Base-by-base conservation (phyloP, 2,888 invertebrate genomes). In the Allacma fusca region DNA sequence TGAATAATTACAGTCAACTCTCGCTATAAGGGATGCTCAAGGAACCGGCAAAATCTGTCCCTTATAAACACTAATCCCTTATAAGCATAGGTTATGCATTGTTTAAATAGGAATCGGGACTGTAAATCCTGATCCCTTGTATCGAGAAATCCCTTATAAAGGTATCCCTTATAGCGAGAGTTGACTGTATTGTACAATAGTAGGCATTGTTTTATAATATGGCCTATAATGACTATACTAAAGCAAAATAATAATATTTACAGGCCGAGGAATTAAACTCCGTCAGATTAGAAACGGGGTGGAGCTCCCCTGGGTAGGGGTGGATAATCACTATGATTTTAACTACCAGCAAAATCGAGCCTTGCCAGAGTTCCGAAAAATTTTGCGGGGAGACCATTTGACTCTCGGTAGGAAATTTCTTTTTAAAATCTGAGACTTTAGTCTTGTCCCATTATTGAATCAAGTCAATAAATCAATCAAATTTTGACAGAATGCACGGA, bases 271-370 rank as follows among this genome's bases (percentile, higher is more conserved):
- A 50, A 34, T 75, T 26, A 59, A 70, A 26, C 19, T 78, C 4
- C 62, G 78, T 19, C 78, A 78, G 50, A 71, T 78, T 70, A 62
- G 78, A 0, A 68, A 70, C 40, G 65, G 70, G 0, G 62, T 26
- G 9, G 78, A 78, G 65, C 67, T 78, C n/a, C 78, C 78, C 7
- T 75, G 70, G 75, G 21, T 78, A 1, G 12, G 24, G 1, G 2
- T 1, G 1, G 78, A 78, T 23, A 29, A 75, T 12, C 69, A 78
- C n/a, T 78, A 78, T 34, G 71, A 78, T 43, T 75, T 71, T 57
- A 57, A 78, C 23, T 78, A 75, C 57, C 78, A 75, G 24, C 75
- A 78, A 70, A 75, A 29, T 19, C 67, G 78, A 5, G 21, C 12
- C 13, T 26, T 78, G 13, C 23, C 40, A 0, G n/a, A 70, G 23